Evolutionary conservation across 2,113 vertebrate species (phyloP).

Genomic region (Bettongia penicillata): DNA sequence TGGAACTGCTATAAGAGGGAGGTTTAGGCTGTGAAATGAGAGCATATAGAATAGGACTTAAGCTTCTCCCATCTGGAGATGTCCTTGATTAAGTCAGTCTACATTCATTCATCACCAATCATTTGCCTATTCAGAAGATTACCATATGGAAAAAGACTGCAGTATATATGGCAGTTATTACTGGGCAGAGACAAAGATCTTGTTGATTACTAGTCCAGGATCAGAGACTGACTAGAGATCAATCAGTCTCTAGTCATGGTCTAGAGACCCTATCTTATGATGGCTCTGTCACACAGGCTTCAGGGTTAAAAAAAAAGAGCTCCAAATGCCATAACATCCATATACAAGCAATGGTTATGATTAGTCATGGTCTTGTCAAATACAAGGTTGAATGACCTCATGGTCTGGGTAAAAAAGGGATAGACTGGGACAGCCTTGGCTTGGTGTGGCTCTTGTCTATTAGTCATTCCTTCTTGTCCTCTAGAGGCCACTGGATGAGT

Average conservation of each 20-base stretch:
- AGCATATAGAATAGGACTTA: not conserved
- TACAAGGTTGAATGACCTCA: no score
- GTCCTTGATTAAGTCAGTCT: not conserved
- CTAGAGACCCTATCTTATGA: not conserved
- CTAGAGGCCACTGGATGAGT: no score
- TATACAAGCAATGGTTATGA: no score
- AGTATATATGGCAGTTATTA: not conserved
- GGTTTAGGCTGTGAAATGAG: not conserved
- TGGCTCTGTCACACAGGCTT: not conserved
- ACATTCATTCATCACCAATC: not conserved
- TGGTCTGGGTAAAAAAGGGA: no score
- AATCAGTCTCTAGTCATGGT: no score
- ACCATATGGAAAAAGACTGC: not conserved
- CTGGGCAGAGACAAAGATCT: not conserved
- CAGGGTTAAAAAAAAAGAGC: not conserved
- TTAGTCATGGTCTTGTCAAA: no score
- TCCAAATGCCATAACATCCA: not conserved
- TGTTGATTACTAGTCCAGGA: not conserved
- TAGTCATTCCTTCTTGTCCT: no score
- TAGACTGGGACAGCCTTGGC: no score
- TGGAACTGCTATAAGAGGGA: not conserved
- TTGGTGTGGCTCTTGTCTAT: no score
- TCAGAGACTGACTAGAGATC: not conserved
- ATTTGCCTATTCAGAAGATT: not conserved
- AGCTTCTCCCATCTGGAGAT: not conserved